phyloP scores from a whole-genome alignment of 2,113 vertebrate genomes.

The Osmerus mordax region DNA sequence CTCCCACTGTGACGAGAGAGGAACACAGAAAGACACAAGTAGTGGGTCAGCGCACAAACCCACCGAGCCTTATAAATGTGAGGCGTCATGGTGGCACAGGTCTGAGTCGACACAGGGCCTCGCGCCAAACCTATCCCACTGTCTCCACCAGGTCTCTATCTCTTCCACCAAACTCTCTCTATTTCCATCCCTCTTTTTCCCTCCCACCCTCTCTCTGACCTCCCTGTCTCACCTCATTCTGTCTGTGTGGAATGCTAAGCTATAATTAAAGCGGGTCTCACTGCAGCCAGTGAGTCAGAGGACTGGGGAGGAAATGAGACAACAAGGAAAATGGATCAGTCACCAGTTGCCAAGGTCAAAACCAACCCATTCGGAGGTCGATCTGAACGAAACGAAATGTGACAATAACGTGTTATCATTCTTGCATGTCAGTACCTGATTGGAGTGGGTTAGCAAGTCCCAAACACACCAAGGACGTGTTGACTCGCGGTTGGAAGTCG shows the following conservation, averaged over 20 bases:
- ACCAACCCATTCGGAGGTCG: background rate
- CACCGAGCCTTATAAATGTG: conserved; percentile 29
- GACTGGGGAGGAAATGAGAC: conserved; percentile 67
- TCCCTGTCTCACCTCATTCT: conserved; percentile 57
- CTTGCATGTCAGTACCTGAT: conserved; percentile 36
- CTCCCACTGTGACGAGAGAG: conserved; percentile 22
- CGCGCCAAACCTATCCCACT: conserved; percentile 26
- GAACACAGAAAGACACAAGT: conserved; percentile 31
- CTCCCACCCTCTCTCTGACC: conserved; percentile 1
- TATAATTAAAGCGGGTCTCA: conserved; percentile 70
- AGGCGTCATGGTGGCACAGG: conserved; percentile 8
- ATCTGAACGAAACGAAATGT: background rate
- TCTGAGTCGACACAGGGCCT: conserved; percentile 29
- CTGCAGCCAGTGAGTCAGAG: conserved; percentile 67
- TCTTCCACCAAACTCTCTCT: conserved; percentile 18
- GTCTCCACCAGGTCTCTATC: conserved; percentile 24
- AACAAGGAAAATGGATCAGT: conserved; percentile 66
- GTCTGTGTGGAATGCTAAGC: conserved; percentile 61
- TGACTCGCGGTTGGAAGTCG: background rate
- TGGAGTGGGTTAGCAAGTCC: conserved; percentile 29
- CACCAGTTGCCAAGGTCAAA: conserved; percentile 63
- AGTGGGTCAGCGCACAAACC: conserved; percentile 9
- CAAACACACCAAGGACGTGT: background rate
- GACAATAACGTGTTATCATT: background rate
- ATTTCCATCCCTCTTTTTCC: background rate